Evolutionary conservation across 2,113 vertebrate genomes (phyloP), one percentile per base, ranked within the genome.

Genomic region (Taurulus bubalis): DNA sequence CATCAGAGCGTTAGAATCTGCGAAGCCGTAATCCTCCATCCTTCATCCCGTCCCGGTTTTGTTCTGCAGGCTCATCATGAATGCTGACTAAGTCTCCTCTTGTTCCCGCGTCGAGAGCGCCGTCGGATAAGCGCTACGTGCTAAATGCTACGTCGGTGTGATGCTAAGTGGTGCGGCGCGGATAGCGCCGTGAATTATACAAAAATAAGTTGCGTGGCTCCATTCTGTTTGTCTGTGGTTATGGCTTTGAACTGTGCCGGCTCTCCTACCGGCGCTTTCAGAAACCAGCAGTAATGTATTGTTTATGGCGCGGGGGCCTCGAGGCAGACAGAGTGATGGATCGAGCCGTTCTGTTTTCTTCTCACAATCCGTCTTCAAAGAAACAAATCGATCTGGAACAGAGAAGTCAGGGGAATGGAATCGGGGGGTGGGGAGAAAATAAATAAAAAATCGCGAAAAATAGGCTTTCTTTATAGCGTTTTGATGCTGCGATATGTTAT

Each of bases 341-440:
- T 89, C 71, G 84, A 90, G 69, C 87, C 62, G 34, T 82, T 90
- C 80, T 70, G 62, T 90, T 90, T 86, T 89, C 89, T 91, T 89
- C 88, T 88, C 74, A 87, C 85, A 88, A 89, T 90, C 84, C 76
- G 63, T 91, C 90, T 86, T 90, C 82, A 92, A 89, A 90, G 88
- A 88, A 89, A 86, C 80, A 89, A 88, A 92, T 93, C 81, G 90
- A 93, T 92, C 79, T 88, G 76, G 82, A 91, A 73, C 70, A 49
- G 72, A 87, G 63, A 83, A 78, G 83, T 67, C 28, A 45, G 55
- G 76, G 69, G 78, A 80, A 66, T 45, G 4, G 30, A n/a, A n/a
- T n/a, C 30, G 30, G 30, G 30, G 30, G 30, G 30, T 2, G 68
- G 72, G 72, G 68, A 70, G 0, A 2, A 3, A 73, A 45, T 34